phyloP scores from a whole-genome alignment of 2,888 invertebrate genomes.

The Ochropleura leucogaster region DNA sequence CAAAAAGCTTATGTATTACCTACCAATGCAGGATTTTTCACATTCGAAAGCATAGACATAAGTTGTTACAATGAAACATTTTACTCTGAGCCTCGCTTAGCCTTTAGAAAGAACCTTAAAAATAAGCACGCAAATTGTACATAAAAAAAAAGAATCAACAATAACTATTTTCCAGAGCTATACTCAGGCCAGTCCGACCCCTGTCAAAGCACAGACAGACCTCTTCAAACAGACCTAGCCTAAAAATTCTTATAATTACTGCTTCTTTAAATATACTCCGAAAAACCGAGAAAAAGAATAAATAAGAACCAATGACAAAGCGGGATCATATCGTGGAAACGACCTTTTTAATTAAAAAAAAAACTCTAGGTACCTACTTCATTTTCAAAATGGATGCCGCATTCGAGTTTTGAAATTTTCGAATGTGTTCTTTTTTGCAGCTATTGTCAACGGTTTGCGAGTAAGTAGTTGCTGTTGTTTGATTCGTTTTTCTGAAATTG shows the following conservation, averaged over 20 bases:
- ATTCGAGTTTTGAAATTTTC: conserved; percentile 62
- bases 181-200: conserved; percentile 45
- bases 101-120: neutral
- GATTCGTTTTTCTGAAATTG: conserved; percentile 42
- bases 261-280: conserved; percentile 67
- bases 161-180: conserved; percentile 20
- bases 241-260: conserved; percentile 63
- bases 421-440: conserved; percentile 63
- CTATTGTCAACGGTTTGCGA: conserved; percentile 56
- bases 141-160: conserved; percentile 34
- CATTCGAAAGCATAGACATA: neutral
- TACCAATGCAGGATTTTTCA: too few relatives aligned
- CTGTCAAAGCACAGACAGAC: conserved; percentile 38
- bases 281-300: conserved; percentile 64
- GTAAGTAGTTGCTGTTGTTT: conserved; percentile 60
- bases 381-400: conserved; percentile 75
- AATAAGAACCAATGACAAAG: conserved; percentile 72
- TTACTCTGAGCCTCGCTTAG: neutral
- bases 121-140: conserved; percentile 9
- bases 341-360: conserved; percentile 78
- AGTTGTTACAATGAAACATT: neutral
- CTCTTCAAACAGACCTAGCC: conserved; percentile 51
- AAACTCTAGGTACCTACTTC: conserved; percentile 63
- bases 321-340: conserved; percentile 74
- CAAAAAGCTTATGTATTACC: neutral